Evolutionary conservation across 2,888 invertebrate species (phyloP), one percentile per base, ranked within the genome.

Genomic region (Acanthococcus lagerstroemiae): DNA sequence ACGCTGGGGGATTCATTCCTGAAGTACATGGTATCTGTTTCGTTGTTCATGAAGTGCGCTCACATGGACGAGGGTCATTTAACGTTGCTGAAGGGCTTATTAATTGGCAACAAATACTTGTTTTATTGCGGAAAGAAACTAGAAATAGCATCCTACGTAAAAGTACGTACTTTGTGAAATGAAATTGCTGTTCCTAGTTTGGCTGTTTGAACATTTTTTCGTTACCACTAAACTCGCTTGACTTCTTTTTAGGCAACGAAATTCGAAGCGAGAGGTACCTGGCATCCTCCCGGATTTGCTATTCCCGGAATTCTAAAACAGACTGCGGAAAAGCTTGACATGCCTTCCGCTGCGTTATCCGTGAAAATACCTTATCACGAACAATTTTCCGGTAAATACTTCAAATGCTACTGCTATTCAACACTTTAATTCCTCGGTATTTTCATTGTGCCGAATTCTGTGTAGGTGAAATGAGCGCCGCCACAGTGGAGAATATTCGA

Each of bases 1-100:
- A 90, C 90, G 0, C 80, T 95, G 3, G 95, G 95, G 0, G 95
- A 95, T 75, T 87, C 92, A 0, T 89, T 88, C 75, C 78, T 95
- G 6, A 95, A 95, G 77, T 87, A 85, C 71, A 83, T 86, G 1
- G 80, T 83, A 1, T 86, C 87, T 0, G 76, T 90, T 3, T 89
- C 83, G 74, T 78, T 93, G 21, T 87, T 82, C 73, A 82, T 85
- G 70, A 79, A 80, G 66, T 90, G 85, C 74, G 82, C 85, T 0
- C 75, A 76, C 0, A 81, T 82, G 48, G 83, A 85, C 72, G 94
- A 95, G 77, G 94, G 94, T 0, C 82, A 83, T 69, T 79, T 93
- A 26, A 90, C 90, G 0, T 80, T 81, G 67, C 77, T 91, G 15
- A 86, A 94, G 73, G 77, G 83, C 1, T 78, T 81, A 70, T 73